phyloP scores from a whole-genome alignment of 2,113 vertebrate species.

The Drymodes brunneopygia region DNA sequence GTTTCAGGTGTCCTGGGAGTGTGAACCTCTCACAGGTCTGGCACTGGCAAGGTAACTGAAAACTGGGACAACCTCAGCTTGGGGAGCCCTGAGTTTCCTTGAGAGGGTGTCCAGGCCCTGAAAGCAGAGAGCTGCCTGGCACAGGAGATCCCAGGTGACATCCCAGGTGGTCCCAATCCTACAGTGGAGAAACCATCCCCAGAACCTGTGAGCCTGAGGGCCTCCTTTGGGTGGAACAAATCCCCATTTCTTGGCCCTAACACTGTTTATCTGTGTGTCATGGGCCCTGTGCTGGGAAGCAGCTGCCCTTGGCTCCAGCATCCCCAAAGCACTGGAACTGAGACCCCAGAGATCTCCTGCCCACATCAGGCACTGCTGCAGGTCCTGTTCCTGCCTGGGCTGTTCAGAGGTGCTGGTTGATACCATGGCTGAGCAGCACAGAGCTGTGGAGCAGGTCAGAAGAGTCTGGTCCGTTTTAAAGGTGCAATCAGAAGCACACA shows the following conservation, averaged over 20 bases:
- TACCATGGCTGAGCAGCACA: not conserved
- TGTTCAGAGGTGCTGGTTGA: not conserved
- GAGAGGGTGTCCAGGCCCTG: not conserved
- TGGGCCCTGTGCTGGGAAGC: accelerated
- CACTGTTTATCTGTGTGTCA: not conserved
- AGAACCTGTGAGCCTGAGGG: not conserved
- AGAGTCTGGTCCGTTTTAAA: not conserved
- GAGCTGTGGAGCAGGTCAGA: not conserved
- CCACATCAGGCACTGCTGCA: not conserved
- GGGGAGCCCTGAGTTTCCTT: not conserved
- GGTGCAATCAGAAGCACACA: not conserved
- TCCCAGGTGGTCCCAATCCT: not conserved
- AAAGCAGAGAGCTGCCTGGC: not conserved
- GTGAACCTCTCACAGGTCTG: not conserved
- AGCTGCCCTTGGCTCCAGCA: not conserved
- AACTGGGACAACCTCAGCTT: not conserved
- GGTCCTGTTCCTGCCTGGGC: not conserved
- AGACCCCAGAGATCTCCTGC: not conserved
- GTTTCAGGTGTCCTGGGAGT: not conserved
- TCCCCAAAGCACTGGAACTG: not conserved
- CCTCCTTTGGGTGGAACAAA: not conserved
- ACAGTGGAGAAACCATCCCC: not conserved
- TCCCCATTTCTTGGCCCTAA: not conserved
- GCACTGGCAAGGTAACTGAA: not conserved
- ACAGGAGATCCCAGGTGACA: not conserved